These are phyloP conservation scores for Ia io DNA, from an alignment of 2,113 vertebrate genomes.

Conservation along the genomic window DNA sequence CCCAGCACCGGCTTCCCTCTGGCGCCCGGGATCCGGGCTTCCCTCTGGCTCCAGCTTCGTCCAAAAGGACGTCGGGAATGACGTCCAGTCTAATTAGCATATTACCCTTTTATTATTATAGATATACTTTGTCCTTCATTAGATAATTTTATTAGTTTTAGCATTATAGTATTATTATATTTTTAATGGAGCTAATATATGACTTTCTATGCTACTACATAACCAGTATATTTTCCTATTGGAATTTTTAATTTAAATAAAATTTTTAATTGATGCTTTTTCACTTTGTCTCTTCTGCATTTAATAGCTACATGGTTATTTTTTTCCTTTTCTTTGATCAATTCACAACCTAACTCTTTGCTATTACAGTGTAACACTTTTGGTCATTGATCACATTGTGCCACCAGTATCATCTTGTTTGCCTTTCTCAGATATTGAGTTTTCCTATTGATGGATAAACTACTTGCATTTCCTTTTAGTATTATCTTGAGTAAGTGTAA, in stretches of 20 bases:
- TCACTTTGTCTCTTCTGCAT: background rate
- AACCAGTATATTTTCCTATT: background rate
- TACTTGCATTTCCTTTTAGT: background rate
- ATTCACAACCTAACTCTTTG: background rate
- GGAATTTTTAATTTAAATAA: background rate
- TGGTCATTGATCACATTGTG: background rate
- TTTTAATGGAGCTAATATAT: background rate
- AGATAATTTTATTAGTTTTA: background rate
- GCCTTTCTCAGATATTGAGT: background rate
- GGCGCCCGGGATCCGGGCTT: no score
- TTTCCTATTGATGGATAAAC: background rate
- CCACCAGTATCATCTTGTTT: background rate
- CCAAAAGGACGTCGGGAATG: no score
- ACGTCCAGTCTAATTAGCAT: no score
- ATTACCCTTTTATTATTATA: no score
- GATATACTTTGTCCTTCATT: background rate
- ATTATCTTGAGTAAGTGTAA: slow-evolving; percentile 33
- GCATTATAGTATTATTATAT: background rate
- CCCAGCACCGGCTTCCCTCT: no score
- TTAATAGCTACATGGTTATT: background rate
- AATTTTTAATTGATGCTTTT: background rate
- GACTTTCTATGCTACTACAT: background rate
- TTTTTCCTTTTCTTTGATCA: background rate
- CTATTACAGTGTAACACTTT: background rate
- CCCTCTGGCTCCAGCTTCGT: no score